A percentile compares a stretch with the other conserved stretches of the same genome.
These are phyloP conservation scores for Sphaerophoria taeniata DNA, from an alignment of 2,888 invertebrate genomes.

Conservation along the genomic window DNA sequence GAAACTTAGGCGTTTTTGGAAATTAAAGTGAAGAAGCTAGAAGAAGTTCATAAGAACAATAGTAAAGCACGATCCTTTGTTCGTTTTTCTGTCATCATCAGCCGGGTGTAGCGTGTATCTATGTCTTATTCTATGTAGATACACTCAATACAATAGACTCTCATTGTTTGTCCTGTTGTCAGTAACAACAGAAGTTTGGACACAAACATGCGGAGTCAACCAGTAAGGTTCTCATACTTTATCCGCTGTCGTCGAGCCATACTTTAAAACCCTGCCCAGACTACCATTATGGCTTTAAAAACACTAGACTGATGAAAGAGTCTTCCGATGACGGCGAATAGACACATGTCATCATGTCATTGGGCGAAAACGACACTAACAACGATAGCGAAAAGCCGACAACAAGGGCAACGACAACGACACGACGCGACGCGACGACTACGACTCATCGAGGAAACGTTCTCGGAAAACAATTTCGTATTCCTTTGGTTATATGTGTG, in stretches of 20 bases:
- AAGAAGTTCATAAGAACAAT: slow-evolving; percentile 15
- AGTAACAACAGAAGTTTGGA: slow-evolving; percentile 71
- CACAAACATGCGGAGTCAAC: slow-evolving; percentile 64
- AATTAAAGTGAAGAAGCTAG: slow-evolving; percentile 3
- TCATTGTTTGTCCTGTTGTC: slow-evolving; percentile 69
- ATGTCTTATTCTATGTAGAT: slow-evolving; percentile 7
- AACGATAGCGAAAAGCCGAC: too few species aligned
- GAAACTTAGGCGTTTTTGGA: neutral
- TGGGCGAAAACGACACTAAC: slow-evolving; percentile 38
- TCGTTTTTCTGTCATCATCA: slow-evolving; percentile 43
- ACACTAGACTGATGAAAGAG: slow-evolving; percentile 7
- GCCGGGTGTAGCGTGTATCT: slow-evolving; percentile 21
- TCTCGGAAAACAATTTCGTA: slow-evolving; percentile 56
- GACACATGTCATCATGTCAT: slow-evolving; percentile 69
- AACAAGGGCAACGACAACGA: slow-evolving; percentile 25
- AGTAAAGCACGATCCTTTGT: slow-evolving; percentile 59
- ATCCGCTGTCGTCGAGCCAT: neutral
- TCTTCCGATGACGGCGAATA: slow-evolving; percentile 51
- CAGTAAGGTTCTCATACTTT: slow-evolving; percentile 36
- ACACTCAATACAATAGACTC: slow-evolving; percentile 31
- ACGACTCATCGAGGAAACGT: slow-evolving; percentile 62
- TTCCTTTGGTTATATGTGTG: slow-evolving; percentile 38
- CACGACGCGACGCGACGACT: too few species aligned
- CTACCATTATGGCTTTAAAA: slow-evolving; percentile 16
- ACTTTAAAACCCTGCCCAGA: too few species aligned